These are phyloP conservation scores for Phodopus roborovskii DNA, from an alignment of 2,113 vertebrate species.

Conservation along the genomic window DNA sequence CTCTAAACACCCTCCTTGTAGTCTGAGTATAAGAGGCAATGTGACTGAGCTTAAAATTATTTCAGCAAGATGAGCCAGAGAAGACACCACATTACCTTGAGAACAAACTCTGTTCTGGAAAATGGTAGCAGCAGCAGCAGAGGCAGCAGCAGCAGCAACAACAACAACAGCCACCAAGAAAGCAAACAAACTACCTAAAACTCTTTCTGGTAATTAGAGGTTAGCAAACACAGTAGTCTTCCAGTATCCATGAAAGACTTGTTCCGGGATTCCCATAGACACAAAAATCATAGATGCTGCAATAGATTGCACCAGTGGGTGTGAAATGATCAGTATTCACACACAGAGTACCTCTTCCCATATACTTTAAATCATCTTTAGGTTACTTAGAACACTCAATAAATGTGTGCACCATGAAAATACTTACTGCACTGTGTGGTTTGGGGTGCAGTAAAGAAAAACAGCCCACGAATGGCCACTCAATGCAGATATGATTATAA, in stretches of 20 bases:
- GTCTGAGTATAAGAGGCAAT: too few relatives aligned
- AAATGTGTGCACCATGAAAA: neutral
- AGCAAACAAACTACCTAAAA: neutral
- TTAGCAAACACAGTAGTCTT: neutral
- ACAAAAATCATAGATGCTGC: neutral
- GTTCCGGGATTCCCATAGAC: neutral
- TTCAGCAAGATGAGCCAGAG: neutral
- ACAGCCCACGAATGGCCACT: neutral
- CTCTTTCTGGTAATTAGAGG: neutral
- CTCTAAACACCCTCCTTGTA: accelerated
- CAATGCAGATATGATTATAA: neutral
- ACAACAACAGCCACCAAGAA: neutral
- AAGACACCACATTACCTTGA: neutral
- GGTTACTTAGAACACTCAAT: neutral
- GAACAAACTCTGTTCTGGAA: neutral
- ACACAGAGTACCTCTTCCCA: neutral
- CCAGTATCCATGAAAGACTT: neutral
- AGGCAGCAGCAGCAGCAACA: too few relatives aligned
- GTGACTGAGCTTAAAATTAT: neutral
- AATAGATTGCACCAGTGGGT: neutral
- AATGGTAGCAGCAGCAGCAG: neutral
- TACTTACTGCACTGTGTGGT: neutral
- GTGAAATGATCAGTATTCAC: accelerated
- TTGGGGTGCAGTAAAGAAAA: neutral
- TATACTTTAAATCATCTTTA: neutral